These are phyloP conservation scores for Synergus laeviventris DNA, from an alignment of 2,888 invertebrate species.

Conservation along the genomic window DNA sequence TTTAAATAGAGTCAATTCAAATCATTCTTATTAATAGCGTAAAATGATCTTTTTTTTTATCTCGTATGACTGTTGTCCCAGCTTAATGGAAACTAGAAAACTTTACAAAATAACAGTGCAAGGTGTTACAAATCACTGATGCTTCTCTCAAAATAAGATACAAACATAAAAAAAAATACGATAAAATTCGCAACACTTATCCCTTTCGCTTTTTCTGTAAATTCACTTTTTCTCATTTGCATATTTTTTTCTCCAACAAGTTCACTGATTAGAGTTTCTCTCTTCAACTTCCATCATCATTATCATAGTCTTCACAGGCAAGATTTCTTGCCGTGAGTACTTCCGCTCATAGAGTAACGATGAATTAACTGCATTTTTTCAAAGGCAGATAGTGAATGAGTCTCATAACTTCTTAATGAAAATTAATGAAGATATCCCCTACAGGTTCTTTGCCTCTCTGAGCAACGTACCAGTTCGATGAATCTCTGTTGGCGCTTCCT, in stretches of 20 bases:
- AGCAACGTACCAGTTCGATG: conserved; percentile 40
- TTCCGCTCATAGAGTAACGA: conserved; percentile 32
- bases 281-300: background rate
- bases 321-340: conserved; percentile 1
- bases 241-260: background rate
- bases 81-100: too few relatives aligned
- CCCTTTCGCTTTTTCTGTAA: background rate
- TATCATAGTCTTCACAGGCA: background rate
- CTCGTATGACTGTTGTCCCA: too few relatives aligned
- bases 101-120: too few relatives aligned
- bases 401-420: conserved; percentile 3
- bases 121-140: too few relatives aligned
- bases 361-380: conserved; percentile 29
- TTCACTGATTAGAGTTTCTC: conserved; percentile 14
- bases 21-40: background rate
- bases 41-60: too few relatives aligned
- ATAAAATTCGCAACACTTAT: background rate
- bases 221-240: conserved; percentile 28
- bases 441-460: conserved; percentile 8
- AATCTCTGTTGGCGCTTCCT: background rate
- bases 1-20: background rate
- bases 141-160: too few relatives aligned
- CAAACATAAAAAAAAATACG: background rate
- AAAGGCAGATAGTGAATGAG: conserved; percentile 21
- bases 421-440: conserved; percentile 23